These are phyloP conservation scores for Leptocoma aspasia DNA, from an alignment of 2,113 vertebrate genomes.

Conservation along the genomic window DNA sequence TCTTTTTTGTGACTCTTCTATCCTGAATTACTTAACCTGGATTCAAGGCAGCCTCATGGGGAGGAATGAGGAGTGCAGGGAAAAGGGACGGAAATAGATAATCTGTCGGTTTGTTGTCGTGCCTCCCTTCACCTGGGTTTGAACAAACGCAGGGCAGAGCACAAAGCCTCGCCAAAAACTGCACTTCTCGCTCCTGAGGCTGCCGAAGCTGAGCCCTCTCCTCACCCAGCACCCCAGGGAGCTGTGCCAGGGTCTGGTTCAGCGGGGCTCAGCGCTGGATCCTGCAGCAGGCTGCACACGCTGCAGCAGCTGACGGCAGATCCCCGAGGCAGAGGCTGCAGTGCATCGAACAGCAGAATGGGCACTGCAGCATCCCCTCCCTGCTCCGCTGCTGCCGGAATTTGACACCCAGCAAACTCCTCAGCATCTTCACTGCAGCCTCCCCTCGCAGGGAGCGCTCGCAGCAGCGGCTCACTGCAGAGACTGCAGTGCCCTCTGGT, in stretches of 20 bases:
- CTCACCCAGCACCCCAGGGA: not conserved
- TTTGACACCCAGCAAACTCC: not conserved
- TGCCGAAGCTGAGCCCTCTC: not conserved
- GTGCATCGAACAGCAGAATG: not conserved
- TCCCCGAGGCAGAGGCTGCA: not conserved
- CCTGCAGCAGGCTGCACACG: not conserved
- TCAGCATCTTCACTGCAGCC: not conserved
- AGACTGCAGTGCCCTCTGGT: not conserved
- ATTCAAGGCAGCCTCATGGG: not conserved
- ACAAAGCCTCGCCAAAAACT: not conserved
- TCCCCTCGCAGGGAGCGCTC: not conserved
- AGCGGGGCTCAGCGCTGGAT: not conserved
- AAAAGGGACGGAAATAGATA: not conserved
- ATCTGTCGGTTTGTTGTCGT: not conserved
- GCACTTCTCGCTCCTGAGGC: rapidly evolving
- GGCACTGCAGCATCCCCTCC: not conserved
- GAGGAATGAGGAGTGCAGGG: not conserved
- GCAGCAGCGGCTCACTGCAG: not conserved
- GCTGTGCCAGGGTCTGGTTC: rapidly evolving
- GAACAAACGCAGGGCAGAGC: not conserved
- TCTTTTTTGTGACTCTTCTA: not conserved
- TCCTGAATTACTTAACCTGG: not conserved
- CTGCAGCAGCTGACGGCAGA: not conserved
- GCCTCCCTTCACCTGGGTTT: not conserved
- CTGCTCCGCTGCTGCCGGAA: not conserved